Percentiles rank a stretch among this genome's conserved stretches.
Conservation (phyloP, 2,888 invertebrate species). For the Nycteola revayana region DNA sequence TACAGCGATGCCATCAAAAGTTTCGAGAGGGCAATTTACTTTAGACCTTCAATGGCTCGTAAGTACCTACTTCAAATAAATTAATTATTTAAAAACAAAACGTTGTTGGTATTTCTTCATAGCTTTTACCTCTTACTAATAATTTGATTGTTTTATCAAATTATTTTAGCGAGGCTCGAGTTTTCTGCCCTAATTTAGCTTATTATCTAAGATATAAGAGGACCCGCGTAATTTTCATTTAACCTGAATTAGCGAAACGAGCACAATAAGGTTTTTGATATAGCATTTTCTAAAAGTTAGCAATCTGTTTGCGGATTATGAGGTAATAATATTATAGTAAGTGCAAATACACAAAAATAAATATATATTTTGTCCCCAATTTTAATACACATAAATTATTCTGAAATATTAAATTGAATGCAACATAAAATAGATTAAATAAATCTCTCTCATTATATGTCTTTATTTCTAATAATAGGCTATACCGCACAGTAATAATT, state of each 20-base stretch:
- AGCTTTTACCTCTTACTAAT: constrained; percentile 34
- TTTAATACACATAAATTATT: too few relatives aligned
- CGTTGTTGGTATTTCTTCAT: constrained; percentile 36
- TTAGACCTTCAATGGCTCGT: constrained; percentile 96
- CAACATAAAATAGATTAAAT: too few relatives aligned
- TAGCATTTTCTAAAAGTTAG: too few relatives aligned
- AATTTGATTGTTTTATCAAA: constrained; percentile 37
- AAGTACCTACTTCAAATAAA: constrained; percentile 78
- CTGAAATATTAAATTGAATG: too few relatives aligned
- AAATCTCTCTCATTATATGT: too few relatives aligned
- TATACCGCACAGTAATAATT: too few relatives aligned
- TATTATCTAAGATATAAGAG: constrained; percentile 26
- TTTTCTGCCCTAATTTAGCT: constrained; percentile 29
- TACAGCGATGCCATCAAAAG: constrained; percentile 94
- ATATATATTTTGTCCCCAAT: too few relatives aligned
- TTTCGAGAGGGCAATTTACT: constrained; percentile 95
- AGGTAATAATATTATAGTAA: too few relatives aligned
- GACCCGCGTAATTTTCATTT: constrained; percentile 23
- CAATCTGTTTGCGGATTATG: too few relatives aligned
- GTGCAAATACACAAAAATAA: too few relatives aligned
- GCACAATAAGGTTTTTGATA: neutral
- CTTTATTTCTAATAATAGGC: too few relatives aligned
- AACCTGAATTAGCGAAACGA: too few relatives aligned
- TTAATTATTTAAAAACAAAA: constrained; percentile 40
- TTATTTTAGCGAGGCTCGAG: constrained; percentile 30